phyloP scores from a whole-genome alignment of 2,888 invertebrate species.

The Papilio gigon region DNA sequence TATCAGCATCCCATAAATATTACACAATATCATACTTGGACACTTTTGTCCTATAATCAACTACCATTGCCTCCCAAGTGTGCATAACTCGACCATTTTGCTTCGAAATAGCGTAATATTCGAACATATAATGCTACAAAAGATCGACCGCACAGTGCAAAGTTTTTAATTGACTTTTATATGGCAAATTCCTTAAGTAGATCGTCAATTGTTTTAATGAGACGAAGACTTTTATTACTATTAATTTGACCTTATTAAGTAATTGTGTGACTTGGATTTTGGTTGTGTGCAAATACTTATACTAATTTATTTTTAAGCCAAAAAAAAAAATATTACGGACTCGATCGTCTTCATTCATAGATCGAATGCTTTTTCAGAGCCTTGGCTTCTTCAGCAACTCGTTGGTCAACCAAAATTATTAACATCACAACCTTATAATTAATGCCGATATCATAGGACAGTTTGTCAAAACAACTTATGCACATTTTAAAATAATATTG shows the following conservation, averaged over 20 bases:
- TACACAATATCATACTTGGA: constrained; percentile 5
- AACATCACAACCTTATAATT: too few species aligned
- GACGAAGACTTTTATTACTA: neutral
- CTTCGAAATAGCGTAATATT: neutral
- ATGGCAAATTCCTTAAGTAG: neutral
- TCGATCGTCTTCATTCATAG: too few species aligned
- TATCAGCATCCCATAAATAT: too few species aligned
- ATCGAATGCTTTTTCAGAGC: too few species aligned
- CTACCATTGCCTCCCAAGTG: neutral
- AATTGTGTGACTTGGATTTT: neutral
- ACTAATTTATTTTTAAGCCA: too few species aligned
- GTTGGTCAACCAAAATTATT: too few species aligned
- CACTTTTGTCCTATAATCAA: neutral
- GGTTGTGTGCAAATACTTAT: too few species aligned
- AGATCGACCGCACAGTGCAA: neutral
- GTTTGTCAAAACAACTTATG: too few species aligned
- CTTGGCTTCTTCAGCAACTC: too few species aligned
- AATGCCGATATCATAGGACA: too few species aligned
- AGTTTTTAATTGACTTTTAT: neutral
- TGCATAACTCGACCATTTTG: constrained; percentile 1
- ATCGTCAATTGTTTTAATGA: neutral
- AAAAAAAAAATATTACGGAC: too few species aligned
- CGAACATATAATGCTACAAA: neutral
- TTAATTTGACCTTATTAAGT: neutral
- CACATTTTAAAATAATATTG: neutral